Evolutionary conservation across 2,113 vertebrate species (phyloP).

Genomic region (Siphamia tubifer): DNA sequence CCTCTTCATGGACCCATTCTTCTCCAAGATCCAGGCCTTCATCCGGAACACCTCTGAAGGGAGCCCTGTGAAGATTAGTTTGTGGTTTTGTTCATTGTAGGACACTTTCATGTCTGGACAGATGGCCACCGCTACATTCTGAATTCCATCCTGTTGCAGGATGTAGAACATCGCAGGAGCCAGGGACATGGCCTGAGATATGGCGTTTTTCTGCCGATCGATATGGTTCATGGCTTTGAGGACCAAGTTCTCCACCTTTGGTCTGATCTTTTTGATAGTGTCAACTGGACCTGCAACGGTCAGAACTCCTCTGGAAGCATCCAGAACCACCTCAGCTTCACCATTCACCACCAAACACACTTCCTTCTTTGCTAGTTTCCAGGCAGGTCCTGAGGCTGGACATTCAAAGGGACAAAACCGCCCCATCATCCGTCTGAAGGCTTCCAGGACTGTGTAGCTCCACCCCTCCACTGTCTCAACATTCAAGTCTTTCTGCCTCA

Average conservation of each 20-base stretch:
- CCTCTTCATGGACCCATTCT: slow-evolving; percentile 40
- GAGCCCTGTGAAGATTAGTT: slow-evolving; percentile 78
- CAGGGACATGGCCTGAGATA: slow-evolving; percentile 67
- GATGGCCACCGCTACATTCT: slow-evolving; percentile 31
- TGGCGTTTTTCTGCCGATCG: slow-evolving; percentile 67
- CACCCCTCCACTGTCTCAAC: slow-evolving; percentile 71
- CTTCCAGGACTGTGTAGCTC: slow-evolving; percentile 43
- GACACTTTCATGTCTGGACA: slow-evolving; percentile 68
- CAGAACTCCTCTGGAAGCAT: slow-evolving; percentile 35
- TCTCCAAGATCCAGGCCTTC: slow-evolving; percentile 80
- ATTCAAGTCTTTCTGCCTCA: slow-evolving; percentile 61
- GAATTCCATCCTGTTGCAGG: slow-evolving; percentile 70
- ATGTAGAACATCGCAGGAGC: slow-evolving; percentile 68
- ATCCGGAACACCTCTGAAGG: slow-evolving; percentile 69
- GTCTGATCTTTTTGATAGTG: slow-evolving; percentile 55
- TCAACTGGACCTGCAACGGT: slow-evolving; percentile 77
- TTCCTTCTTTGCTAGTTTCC: slow-evolving; percentile 71
- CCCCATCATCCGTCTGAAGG: slow-evolving; percentile 71
- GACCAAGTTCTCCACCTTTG: slow-evolving; percentile 59
- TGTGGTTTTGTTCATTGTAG: slow-evolving; percentile 69
- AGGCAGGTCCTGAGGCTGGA: slow-evolving; percentile 42
- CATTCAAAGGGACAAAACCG: slow-evolving; percentile 69
- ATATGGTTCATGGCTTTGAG: slow-evolving; percentile 56
- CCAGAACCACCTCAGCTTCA: slow-evolving; percentile 58
- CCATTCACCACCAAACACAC: slow-evolving; percentile 30